These are phyloP conservation scores for Synanthedon vespiformis DNA, from an alignment of 2,888 invertebrate species.

Conservation along the genomic window DNA sequence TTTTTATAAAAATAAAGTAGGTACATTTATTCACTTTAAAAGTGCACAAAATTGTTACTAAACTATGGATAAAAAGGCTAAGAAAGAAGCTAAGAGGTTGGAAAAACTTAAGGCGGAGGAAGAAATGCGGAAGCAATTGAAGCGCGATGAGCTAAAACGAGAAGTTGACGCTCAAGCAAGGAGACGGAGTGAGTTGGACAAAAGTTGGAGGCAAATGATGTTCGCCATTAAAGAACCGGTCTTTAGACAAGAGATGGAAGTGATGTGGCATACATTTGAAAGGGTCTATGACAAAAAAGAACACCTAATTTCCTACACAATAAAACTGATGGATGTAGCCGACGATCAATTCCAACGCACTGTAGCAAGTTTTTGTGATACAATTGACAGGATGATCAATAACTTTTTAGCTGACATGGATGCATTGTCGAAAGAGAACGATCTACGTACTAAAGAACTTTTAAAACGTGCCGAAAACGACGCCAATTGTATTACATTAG, in stretches of 20 bases:
- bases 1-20: neutral
- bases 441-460: slow-evolving; percentile 26
- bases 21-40: neutral
- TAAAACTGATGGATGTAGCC: slow-evolving; percentile 70
- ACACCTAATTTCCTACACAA: slow-evolving; percentile 63
- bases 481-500: slow-evolving; percentile 22
- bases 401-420: slow-evolving; percentile 49
- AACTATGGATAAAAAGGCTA: slow-evolving; percentile 46
- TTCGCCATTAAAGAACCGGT: slow-evolving; percentile 52
- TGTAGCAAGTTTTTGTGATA: slow-evolving; percentile 73
- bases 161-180: slow-evolving; percentile 40
- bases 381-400: slow-evolving; percentile 72
- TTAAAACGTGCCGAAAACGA: slow-evolving; percentile 35
- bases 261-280: slow-evolving; percentile 64
- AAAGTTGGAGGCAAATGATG: slow-evolving; percentile 47
- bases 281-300: slow-evolving; percentile 71
- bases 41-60: neutral
- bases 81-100: slow-evolving; percentile 41
- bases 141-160: slow-evolving; percentile 40
- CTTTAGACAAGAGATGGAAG: slow-evolving; percentile 45
- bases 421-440: slow-evolving; percentile 34
- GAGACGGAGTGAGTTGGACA: slow-evolving; percentile 37
- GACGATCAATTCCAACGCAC: slow-evolving; percentile 75
- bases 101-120: slow-evolving; percentile 34
- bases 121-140: slow-evolving; percentile 31